Base-by-base conservation (phyloP, 1,140 invertebrate species). In the Drosophila sp. region DNA sequence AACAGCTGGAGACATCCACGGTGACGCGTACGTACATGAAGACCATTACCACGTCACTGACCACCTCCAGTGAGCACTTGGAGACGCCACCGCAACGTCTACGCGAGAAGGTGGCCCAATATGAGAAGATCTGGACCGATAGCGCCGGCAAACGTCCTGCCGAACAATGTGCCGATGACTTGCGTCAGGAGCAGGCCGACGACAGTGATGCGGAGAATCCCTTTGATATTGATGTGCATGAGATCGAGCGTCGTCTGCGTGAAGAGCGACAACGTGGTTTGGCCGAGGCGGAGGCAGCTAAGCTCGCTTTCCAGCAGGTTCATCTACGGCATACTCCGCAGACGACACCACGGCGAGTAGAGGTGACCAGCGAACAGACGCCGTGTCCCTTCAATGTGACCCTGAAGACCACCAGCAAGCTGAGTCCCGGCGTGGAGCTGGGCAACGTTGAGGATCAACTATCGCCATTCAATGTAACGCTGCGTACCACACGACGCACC, bases 51-150 rank as follows among this genome's bases (percentile, higher is more conserved):
- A 89, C 83, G 13, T 89, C 84, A 43, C 34, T 89, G 48, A 89
- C 73, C 61, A 80, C 80, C 21, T 78, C 76, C 18, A 89, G 72
- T 29, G 27, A 51, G 7, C 64, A 72, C 53, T 21, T 65, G 57
- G 67, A 63, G 80, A 92, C 92, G 63, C 92, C 90, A 92, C 93
- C 92, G 92, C 92, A 92, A 91, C 89, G 94, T 41, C 93, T 96
- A 9, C 93, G 94, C 41, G 95, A 96, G 74, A 94, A 94, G 79
- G 95, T 97, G 59, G 94, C 93, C 54, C 96, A 96, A 90, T 96
- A 95, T 91, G 96, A 97, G 78, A 94, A 95, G 91, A 93, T 96
- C 16, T 96, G 95, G 95, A 93, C 94, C 18, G 94, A 94, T 3
- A 66, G 64, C 21, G 46, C 64, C 4, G 45, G 54, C 16, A 90